Evolutionary conservation across 2,888 invertebrate genomes (phyloP).

Genomic region (Pteria penguin): DNA sequence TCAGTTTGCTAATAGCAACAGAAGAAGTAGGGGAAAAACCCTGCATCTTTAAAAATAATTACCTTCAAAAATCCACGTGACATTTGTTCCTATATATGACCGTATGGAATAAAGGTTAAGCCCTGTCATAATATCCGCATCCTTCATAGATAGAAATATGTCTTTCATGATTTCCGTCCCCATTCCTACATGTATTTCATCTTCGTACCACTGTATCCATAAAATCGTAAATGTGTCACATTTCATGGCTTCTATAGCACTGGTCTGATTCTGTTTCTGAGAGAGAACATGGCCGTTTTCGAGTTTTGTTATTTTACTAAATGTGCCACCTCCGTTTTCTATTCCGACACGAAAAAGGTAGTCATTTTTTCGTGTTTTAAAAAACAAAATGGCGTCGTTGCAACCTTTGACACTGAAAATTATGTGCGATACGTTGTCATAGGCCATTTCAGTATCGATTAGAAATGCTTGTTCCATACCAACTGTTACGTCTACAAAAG

Average conservation of each 20-base stretch:
- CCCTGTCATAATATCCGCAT: not conserved
- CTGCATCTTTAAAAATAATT: too few relatives aligned
- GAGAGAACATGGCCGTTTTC: not conserved
- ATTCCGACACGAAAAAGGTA: not conserved
- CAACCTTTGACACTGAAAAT: not conserved
- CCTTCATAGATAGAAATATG: not conserved
- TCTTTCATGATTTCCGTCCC: not conserved
- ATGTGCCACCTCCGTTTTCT: not conserved
- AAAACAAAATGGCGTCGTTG: not conserved
- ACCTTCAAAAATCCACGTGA: not conserved
- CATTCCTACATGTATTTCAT: not conserved
- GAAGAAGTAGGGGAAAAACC: too few relatives aligned
- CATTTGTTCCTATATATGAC: not conserved
- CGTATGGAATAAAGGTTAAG: not conserved
- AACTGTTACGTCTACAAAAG: too few relatives aligned
- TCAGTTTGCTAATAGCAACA: too few relatives aligned
- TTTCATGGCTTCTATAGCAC: not conserved
- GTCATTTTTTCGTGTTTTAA: not conserved
- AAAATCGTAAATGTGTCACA: not conserved
- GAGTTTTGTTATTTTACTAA: not conserved
- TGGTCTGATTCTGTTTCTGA: not conserved
- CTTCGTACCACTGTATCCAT: not conserved
- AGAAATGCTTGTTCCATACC: too few relatives aligned
- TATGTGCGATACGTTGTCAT: not conserved
- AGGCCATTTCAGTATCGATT: not conserved